phyloP scores from a whole-genome alignment of 1,140 invertebrate genomes.

The Procambarus clarkii region DNA sequence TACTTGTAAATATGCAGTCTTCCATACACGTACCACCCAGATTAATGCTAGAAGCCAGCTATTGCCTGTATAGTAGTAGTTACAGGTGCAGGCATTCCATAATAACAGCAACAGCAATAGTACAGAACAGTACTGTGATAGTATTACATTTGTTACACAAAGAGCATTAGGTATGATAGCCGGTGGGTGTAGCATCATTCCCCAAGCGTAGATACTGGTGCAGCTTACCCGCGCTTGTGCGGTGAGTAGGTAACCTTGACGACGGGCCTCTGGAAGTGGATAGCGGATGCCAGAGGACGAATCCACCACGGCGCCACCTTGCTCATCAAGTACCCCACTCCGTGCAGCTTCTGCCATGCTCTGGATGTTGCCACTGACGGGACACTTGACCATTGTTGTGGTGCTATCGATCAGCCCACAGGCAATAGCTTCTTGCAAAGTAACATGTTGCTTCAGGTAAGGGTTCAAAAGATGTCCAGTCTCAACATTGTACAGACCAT shows the following conservation, averaged over 20 bases:
- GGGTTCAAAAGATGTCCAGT: slow-evolving; percentile 88
- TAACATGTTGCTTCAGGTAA: slow-evolving; percentile 82
- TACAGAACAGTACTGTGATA: slow-evolving; percentile 52
- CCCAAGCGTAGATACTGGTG: slow-evolving; percentile 60
- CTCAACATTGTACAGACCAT: slow-evolving; percentile 87
- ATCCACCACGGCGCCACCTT: slow-evolving; percentile 81
- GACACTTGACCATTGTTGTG: slow-evolving; percentile 88
- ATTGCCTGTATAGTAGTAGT: slow-evolving; percentile 50
- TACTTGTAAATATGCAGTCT: slow-evolving; percentile 34
- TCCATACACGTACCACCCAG: slow-evolving; percentile 50
- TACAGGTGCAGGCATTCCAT: slow-evolving; percentile 54
- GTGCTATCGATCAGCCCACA: slow-evolving; percentile 89
- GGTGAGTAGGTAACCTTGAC: slow-evolving; percentile 90
- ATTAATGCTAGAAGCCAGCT: slow-evolving; percentile 60
- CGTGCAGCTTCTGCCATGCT: slow-evolving; percentile 83
- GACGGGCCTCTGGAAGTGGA: slow-evolving; percentile 90
- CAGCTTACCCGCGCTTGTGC: slow-evolving; percentile 92
- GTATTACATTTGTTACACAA: slow-evolving; percentile 52
- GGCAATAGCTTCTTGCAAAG: slow-evolving; percentile 85
- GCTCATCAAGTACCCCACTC: slow-evolving; percentile 56
- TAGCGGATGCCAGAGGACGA: slow-evolving; percentile 79
- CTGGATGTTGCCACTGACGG: slow-evolving; percentile 84
- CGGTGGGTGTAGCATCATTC: slow-evolving; percentile 65
- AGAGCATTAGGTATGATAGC: slow-evolving; percentile 48
- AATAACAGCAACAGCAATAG: slow-evolving; percentile 51